Conservation (phyloP, 2,113 vertebrate species). For the Tragulus kanchil region DNA sequence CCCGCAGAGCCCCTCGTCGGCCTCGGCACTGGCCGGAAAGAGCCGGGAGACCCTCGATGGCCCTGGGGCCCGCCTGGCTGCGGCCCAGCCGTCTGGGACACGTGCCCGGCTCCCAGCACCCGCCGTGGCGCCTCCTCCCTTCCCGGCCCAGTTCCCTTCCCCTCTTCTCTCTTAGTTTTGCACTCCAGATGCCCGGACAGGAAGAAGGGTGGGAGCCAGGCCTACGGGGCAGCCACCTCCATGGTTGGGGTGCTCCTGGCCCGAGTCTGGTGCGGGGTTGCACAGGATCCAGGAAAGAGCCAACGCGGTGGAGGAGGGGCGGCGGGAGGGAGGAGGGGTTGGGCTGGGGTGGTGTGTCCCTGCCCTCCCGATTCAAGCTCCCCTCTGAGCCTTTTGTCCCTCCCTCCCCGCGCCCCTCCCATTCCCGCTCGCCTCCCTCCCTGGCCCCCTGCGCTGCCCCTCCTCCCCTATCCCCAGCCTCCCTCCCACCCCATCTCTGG, state of each 20-base stretch:
- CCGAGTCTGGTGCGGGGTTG: not conserved
- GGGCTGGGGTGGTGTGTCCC: not conserved
- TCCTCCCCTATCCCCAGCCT: not conserved
- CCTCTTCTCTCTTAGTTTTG: not conserved
- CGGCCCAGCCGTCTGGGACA: not conserved
- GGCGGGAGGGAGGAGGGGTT: not conserved
- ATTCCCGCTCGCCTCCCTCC: not conserved
- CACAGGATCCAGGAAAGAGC: not conserved
- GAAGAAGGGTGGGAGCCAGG: not conserved
- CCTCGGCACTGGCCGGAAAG: not conserved
- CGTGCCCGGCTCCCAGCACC: fast-evolving
- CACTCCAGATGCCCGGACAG: conserved; percentile 26
- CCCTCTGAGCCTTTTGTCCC: not conserved
- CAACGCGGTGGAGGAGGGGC: too few relatives aligned
- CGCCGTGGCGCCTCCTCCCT: not conserved
- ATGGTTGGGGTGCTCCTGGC: not conserved
- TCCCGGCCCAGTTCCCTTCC: not conserved
- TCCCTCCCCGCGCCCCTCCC: not conserved
- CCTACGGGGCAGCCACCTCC: conserved; percentile 18
- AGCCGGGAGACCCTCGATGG: not conserved
- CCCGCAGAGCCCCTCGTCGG: not conserved
- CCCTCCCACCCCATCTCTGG: not conserved
- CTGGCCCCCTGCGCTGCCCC: not conserved
- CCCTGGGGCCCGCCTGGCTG: not conserved
- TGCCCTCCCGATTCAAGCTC: not conserved